A percentile compares a stretch with the other conserved stretches of the same genome.
Conservation (phyloP, 2,113 vertebrate genomes). For the Struthio camelus region DNA sequence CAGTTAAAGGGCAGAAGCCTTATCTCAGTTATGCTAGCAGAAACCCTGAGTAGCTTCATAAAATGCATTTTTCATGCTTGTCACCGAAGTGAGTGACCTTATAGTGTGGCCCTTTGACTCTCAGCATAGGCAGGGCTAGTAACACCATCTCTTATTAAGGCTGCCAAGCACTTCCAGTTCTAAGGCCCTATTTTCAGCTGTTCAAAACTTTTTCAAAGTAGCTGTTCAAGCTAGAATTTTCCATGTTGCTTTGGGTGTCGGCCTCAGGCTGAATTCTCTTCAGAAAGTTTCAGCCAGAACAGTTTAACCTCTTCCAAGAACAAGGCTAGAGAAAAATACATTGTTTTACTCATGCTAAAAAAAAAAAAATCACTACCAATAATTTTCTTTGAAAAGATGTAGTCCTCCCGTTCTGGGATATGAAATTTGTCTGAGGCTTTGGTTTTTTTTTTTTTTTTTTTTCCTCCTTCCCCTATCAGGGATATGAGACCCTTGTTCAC, state of each 20-base stretch:
- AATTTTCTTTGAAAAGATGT: neutral
- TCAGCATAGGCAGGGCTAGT: neutral
- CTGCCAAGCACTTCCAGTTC: neutral
- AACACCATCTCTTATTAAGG: neutral
- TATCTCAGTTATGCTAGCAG: neutral
- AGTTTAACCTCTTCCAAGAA: slow-evolving; percentile 3
- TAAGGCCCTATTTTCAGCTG: neutral
- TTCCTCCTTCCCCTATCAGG: rapidly evolving
- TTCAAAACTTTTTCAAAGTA: neutral
- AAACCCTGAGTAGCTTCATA: neutral
- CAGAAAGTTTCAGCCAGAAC: neutral
- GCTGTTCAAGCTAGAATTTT: slow-evolving; percentile 30
- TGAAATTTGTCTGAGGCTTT: neutral
- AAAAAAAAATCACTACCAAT: neutral
- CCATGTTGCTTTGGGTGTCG: slow-evolving; percentile 9
- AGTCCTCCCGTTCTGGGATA: neutral
- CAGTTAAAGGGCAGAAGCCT: neutral
- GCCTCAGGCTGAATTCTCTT: slow-evolving; percentile 8
- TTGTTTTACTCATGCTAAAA: neutral
- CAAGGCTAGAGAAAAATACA: neutral
- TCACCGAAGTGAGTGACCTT: neutral
- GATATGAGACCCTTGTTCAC: neutral
- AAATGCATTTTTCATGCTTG: neutral
- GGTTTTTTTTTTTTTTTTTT: neutral
- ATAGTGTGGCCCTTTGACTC: neutral